Evolutionary conservation across 2,888 invertebrate genomes (phyloP), one percentile per base, ranked within the genome.

Genomic region (Crocallis elinguaria): DNA sequence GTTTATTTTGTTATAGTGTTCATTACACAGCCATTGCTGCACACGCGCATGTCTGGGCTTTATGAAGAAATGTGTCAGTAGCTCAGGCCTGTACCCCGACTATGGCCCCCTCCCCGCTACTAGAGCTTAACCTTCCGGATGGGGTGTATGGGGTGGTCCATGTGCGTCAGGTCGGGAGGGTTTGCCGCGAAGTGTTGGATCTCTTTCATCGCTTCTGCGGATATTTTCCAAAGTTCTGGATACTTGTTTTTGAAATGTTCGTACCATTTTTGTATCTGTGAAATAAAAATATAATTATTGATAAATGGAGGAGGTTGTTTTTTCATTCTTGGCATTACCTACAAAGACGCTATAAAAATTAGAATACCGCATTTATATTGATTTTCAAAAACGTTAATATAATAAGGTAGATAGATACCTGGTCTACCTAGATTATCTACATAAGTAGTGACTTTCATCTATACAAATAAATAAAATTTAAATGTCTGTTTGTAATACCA

Each of bases 161-260:
- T 39, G 14, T 52, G 45, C 0, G 41, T 16, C 27, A 64, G 25
- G 43, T 96, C 95, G 1, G 96, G 96, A 0, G 94, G 95, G 84
- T 95, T 95, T 38, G 93, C 93, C 32, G 93, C 94, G 64, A 95
- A 95, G 38, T 92, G 87, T 37, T 83, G 89, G 43, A 96, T 93
- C 77, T 95, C 94, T 56, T 93, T 92, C 94, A 96, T 93, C 14
- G 95, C 96, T 9, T 75, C 91, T 51, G 92, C 94, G 0, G 93
- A 94, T 44, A 96, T 94, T 58, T 92, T 86, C 96, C 96, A 96
- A 32, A 96, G 77, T 3, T 94, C 93, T 0, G 95, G 94, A 75
- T 94, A 85, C 56, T 94, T 93, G 8, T 76, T 77, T 77, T 96
- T 96, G 69, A 95, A 96, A 21, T 93, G 92, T 13, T 90, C 83